Evolutionary conservation across 2,113 vertebrate genomes (phyloP).

Genomic region (Caranx melampygus): DNA sequence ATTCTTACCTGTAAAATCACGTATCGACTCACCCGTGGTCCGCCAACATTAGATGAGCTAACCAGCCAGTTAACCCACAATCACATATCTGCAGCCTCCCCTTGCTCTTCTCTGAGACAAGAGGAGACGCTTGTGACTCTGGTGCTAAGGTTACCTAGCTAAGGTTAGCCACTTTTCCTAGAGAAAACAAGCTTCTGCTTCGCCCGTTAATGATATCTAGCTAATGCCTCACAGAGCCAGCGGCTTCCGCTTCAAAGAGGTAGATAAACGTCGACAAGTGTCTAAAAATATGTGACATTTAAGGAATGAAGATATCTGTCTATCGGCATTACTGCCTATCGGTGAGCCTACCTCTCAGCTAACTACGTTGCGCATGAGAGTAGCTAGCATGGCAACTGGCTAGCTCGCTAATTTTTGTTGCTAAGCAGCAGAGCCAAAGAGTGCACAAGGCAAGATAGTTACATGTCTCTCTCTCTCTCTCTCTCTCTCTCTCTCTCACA

Average conservation of each 20-base stretch:
- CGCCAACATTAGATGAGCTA: slow-evolving; percentile 48
- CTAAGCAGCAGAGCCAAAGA: slow-evolving; percentile 70
- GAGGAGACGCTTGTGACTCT: slow-evolving; percentile 43
- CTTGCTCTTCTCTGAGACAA: slow-evolving; percentile 27
- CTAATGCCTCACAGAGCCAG: not conserved
- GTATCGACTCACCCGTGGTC: slow-evolving; percentile 34
- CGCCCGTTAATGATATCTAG: not conserved
- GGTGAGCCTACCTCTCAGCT: slow-evolving; percentile 8
- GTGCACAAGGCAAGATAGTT: slow-evolving; percentile 18
- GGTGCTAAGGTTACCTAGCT: slow-evolving; percentile 62
- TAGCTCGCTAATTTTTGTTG: slow-evolving; percentile 72
- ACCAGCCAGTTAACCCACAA: slow-evolving; percentile 19
- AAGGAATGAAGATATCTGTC: not conserved
- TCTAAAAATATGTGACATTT: not conserved
- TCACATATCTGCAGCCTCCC: slow-evolving; percentile 53
- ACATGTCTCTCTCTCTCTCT: not conserved
- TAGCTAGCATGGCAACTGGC: slow-evolving; percentile 46
- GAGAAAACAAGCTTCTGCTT: slow-evolving; percentile 23
- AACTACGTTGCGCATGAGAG: slow-evolving; percentile 47
- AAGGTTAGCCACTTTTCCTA: slow-evolving; percentile 58
- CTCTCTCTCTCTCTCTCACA: no score
- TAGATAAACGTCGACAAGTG: not conserved
- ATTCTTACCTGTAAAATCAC: slow-evolving; percentile 59
- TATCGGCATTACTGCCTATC: not conserved
- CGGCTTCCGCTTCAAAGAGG: not conserved